These are phyloP conservation scores for Capromys pilorides DNA, from an alignment of 2,797 vertebrate species.

Conservation along the genomic window DNA sequence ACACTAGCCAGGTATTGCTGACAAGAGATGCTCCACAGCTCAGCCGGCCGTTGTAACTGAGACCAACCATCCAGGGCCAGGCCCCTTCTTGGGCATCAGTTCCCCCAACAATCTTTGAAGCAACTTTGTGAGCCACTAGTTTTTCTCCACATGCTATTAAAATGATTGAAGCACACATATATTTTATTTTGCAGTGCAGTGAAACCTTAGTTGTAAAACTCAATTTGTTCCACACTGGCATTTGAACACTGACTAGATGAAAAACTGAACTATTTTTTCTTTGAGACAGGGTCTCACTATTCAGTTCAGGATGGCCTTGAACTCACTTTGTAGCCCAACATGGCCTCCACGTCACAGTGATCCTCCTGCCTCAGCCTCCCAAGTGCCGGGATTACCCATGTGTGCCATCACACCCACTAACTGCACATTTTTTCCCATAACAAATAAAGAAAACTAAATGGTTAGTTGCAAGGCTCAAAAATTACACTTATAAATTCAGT, in stretches of 20 bases:
- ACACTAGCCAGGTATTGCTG: slow-evolving; percentile 91
- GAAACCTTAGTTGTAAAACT: background rate
- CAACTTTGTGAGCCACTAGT: background rate
- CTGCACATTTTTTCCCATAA: background rate
- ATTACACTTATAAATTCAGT: background rate
- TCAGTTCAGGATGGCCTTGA: background rate
- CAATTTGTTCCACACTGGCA: background rate
- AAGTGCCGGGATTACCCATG: background rate
- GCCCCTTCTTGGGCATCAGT: slow-evolving; percentile 86
- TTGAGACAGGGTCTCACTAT: background rate
- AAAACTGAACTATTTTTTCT: background rate
- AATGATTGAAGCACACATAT: background rate
- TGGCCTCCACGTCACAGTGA: background rate
- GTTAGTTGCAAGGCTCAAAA: background rate
- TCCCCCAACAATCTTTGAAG: slow-evolving; percentile 90
- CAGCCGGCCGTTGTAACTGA: slow-evolving; percentile 85
- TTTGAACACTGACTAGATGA: background rate
- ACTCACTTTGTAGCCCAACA: background rate
- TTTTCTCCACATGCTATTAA: slow-evolving; percentile 85
- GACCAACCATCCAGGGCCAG: slow-evolving; percentile 95
- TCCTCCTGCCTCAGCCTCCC: background rate
- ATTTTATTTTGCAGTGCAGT: background rate
- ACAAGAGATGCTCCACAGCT: slow-evolving; percentile 92
- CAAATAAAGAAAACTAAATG: background rate
- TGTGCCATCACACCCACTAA: background rate